Evolutionary conservation across 2,888 invertebrate species (phyloP).

Genomic region (Lithophane semibrunnea): DNA sequence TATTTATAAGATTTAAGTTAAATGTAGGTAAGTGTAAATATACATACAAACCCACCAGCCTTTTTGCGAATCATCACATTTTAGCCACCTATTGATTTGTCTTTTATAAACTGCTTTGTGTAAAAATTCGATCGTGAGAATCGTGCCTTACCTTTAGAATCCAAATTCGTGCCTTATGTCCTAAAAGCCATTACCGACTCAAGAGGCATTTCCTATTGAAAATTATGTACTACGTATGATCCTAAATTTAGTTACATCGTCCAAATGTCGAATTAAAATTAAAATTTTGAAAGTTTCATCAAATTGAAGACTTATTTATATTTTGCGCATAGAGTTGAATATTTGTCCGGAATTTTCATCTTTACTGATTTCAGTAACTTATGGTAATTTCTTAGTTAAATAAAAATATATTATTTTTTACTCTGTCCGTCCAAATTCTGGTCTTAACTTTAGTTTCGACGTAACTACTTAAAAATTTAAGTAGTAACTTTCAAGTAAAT

Average conservation of each 20-base stretch:
- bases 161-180: conserved; percentile 72
- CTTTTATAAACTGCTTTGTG: conserved; percentile 50
- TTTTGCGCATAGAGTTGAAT: background rate
- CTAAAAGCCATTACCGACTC: conserved; percentile 25
- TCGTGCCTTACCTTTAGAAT: conserved; percentile 70
- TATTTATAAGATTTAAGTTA: conserved; percentile 51
- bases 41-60: conserved; percentile 81
- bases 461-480: conserved; percentile 58
- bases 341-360: background rate
- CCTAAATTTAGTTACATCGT: conserved; percentile 7
- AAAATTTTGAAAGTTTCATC: background rate
- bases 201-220: background rate
- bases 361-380: conserved; percentile 15
- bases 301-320: background rate
- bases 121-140: conserved; percentile 57
- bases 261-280: conserved; percentile 21
- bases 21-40: conserved; percentile 75
- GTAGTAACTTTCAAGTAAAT: conserved; percentile 40
- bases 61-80: conserved; percentile 72
- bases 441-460: conserved; percentile 76
- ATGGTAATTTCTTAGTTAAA: conserved; percentile 38
- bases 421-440: conserved; percentile 85
- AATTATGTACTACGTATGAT: background rate
- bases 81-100: conserved; percentile 49
- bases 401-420: conserved; percentile 58